Evolutionary conservation across 2,888 invertebrate genomes (phyloP).

Genomic region (Athetis lepigone): DNA sequence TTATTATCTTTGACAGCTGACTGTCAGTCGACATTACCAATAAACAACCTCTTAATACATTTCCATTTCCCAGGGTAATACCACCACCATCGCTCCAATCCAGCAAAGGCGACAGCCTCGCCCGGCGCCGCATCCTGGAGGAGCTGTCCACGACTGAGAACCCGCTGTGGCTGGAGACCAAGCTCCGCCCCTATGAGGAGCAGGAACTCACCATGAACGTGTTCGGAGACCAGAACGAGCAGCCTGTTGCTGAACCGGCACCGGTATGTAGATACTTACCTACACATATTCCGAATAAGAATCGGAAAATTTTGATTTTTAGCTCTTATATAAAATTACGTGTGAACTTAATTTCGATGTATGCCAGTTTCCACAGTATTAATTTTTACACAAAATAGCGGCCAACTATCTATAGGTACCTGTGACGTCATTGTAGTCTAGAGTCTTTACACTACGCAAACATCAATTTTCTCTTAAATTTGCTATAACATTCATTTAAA

Average conservation of each 20-base stretch:
- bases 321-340: too few relatives aligned
- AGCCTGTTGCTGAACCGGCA: constrained; percentile 70
- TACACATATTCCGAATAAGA: background rate
- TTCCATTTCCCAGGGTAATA: constrained; percentile 91
- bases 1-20: too few relatives aligned
- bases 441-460: too few relatives aligned
- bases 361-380: too few relatives aligned
- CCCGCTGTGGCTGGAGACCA: constrained; percentile 97
- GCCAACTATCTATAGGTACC: too few relatives aligned
- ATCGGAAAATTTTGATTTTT: too few relatives aligned
- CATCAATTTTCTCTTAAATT: too few relatives aligned
- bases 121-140: constrained; percentile 95
- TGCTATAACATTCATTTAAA: too few relatives aligned
- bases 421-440: too few relatives aligned
- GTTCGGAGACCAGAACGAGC: constrained; percentile 91
- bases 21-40: too few relatives aligned
- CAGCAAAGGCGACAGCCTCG: constrained; percentile 95
- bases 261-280: constrained; percentile 71
- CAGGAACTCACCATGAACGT: constrained; percentile 98
- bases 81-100: constrained; percentile 95
- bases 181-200: constrained; percentile 96
- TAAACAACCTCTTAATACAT: background rate
- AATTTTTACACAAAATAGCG: too few relatives aligned
- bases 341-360: too few relatives aligned
- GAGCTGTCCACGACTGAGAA: constrained; percentile 97